These are phyloP conservation scores for Hypena proboscidalis DNA, from an alignment of 2,888 invertebrate species.

Conservation along the genomic window DNA sequence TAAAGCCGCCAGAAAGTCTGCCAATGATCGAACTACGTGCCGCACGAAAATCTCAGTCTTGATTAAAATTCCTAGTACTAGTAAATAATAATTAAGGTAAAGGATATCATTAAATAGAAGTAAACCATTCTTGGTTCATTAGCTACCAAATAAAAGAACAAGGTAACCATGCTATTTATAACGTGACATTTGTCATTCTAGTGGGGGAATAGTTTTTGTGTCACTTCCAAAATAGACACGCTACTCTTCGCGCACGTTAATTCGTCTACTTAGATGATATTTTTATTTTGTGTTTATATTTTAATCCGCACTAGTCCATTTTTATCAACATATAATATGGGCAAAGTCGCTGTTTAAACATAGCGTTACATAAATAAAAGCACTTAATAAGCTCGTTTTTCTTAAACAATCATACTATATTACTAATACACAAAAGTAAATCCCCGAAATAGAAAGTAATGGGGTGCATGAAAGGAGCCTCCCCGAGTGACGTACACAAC, in stretches of 20 bases:
- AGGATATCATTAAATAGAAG: conserved; percentile 9
- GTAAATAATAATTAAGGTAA: not conserved
- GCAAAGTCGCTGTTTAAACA: too few relatives aligned
- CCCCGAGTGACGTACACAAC: too few relatives aligned
- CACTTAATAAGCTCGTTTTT: not conserved
- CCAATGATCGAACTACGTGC: too few relatives aligned
- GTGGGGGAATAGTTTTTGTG: conserved; percentile 57
- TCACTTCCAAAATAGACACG: conserved; percentile 62
- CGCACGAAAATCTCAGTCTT: too few relatives aligned
- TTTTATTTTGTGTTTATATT: conserved; percentile 20
- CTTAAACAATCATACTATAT: not conserved
- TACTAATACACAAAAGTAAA: not conserved
- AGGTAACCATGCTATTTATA: conserved; percentile 59
- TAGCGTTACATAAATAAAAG: too few relatives aligned
- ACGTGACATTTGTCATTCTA: conserved; percentile 61
- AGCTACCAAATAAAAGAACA: conserved; percentile 26
- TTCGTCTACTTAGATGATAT: conserved; percentile 26
- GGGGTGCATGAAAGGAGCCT: too few relatives aligned
- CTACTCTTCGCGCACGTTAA: conserved; percentile 38
- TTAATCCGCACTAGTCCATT: too few relatives aligned
- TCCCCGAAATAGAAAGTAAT: not conserved
- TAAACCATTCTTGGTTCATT: conserved; percentile 16
- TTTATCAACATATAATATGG: too few relatives aligned
- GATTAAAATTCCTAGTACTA: too few relatives aligned
- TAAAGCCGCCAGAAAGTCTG: too few relatives aligned